Evolutionary conservation across 2,888 invertebrate genomes (phyloP), one percentile per base, ranked within the genome.

Genomic region (Uloborus plumipes): DNA sequence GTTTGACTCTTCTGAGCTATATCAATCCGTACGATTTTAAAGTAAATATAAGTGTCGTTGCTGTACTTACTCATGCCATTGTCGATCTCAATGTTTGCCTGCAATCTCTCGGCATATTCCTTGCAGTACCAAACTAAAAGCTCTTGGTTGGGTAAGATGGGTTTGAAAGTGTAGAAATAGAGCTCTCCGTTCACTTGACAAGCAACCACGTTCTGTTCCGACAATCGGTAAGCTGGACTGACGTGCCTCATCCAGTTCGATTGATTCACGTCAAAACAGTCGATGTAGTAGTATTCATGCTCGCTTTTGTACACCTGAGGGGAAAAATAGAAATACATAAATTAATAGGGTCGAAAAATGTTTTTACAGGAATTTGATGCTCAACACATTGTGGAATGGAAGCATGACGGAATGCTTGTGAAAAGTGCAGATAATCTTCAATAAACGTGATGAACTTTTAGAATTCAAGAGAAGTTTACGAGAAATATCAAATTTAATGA

Each of bases 161-260:
- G 92, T 88, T 93, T 95, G 88, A 97, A 96, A 55, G 99, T 98
- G 92, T 98, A 99, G 91, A 99, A 99, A 91, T 96, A 99, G 88
- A 99, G 98, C 90, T 97, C 94, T 31, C 81, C 81, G 26, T 92
- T 94, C 89, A 96, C 95, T 91, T 98, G 98, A 90, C 98, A 99
- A 82, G 99, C 99, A 82, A 99, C 97, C 88, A 99, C 92, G 90
- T 99, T 99, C 92, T 99, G 99, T 84, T 95, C 94, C 87, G 94
- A 93, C 73, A 94, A 93, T 79, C 95, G 95, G 89, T 95, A 95
- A 18, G 99, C 97, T 20, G 97, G 96, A 87, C 96, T 97, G 85
- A 99, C 98, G 90, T 95, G 98, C 86, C 98, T 93, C 98, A 99
- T 99, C 99, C 99, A 99, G 91, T 99, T 99, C 83, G 98, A 95